Percentiles rank a stretch among this genome's conserved stretches.
Evolutionary conservation across 2,113 vertebrate genomes (phyloP).

Genomic region (Lepidothrix coronata): DNA sequence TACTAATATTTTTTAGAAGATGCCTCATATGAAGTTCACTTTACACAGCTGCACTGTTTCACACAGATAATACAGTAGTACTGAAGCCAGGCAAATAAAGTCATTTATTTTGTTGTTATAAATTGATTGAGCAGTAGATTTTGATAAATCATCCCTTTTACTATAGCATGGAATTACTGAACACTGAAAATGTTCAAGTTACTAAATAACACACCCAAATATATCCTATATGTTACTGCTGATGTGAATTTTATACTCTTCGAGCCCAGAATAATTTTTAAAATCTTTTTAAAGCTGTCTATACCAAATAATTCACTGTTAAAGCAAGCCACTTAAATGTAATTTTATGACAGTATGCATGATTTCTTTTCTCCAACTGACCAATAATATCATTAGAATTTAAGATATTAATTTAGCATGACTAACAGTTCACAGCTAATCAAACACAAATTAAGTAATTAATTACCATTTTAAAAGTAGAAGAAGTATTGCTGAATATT

Average conservation of each 20-base stretch:
- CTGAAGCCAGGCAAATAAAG: conserved; percentile 20
- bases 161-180: conserved; percentile 19
- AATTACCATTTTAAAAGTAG: neutral
- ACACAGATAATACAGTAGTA: neutral
- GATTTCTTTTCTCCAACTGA: neutral
- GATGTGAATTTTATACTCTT: conserved; percentile 34
- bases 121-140: conserved; percentile 21
- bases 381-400: conserved; percentile 7
- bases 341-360: neutral
- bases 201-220: conserved; percentile 31
- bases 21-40: neutral
- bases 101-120: conserved; percentile 1
- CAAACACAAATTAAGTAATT: neutral
- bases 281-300: neutral
- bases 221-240: neutral
- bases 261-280: conserved; percentile 22
- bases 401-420: neutral
- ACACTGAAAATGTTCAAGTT: conserved; percentile 1
- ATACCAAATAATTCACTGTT: neutral
- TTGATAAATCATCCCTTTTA: conserved; percentile 43
- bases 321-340: neutral
- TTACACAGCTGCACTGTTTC: neutral
- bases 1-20: neutral
- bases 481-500: neutral
- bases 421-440: neutral